phyloP scores from a whole-genome alignment of 2,888 invertebrate species.

The Actias luna region DNA sequence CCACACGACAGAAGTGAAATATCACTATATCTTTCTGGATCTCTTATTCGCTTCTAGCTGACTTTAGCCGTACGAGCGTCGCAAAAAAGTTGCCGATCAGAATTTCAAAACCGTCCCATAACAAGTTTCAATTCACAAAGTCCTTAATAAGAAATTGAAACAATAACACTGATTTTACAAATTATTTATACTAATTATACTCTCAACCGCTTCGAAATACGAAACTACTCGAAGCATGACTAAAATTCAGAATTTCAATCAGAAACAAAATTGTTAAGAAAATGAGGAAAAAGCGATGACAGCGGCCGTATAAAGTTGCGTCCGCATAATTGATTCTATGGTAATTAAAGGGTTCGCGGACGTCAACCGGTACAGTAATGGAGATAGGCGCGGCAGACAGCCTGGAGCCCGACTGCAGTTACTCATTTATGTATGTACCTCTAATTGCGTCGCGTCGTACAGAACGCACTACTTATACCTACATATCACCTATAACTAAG shows the following conservation, averaged over 20 bases:
- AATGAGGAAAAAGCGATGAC: conserved; percentile 11
- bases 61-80: too few species aligned
- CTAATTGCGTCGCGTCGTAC: conserved; percentile 7
- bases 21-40: too few species aligned
- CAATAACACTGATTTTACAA: not conserved
- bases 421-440: conserved; percentile 19
- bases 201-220: not conserved
- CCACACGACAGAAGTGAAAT: too few species aligned
- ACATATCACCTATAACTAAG: not conserved
- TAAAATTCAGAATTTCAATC: too few species aligned
- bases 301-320: not conserved
- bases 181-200: not conserved
- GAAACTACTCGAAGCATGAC: too few species aligned
- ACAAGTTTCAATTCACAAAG: too few species aligned
- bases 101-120: too few species aligned
- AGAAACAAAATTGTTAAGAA: not conserved
- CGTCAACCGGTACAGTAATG: conserved; percentile 30
- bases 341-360: conserved; percentile 35
- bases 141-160: too few species aligned
- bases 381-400: conserved; percentile 46
- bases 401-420: conserved; percentile 42
- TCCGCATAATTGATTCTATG: conserved; percentile 31
- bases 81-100: too few species aligned
- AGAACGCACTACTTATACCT: not conserved
- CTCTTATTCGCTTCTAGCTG: too few species aligned